phyloP scores from a whole-genome alignment of 1,140 invertebrate species.

The Plutomurus gul region DNA sequence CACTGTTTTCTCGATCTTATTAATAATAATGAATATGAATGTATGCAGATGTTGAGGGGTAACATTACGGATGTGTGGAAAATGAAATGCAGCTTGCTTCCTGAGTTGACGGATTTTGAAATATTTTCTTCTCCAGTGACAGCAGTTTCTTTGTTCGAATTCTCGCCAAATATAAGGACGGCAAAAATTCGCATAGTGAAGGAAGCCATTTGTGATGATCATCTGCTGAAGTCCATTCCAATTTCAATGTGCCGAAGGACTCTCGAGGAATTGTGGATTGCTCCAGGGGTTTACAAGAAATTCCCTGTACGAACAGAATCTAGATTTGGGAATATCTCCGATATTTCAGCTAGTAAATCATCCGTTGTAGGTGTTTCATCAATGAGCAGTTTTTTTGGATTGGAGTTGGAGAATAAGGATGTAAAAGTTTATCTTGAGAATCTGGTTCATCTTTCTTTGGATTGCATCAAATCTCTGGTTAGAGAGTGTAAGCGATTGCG shows the following conservation, averaged over 20 bases:
- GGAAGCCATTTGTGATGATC: constrained; percentile 1
- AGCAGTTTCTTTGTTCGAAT: constrained; percentile 16
- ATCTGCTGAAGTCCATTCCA: constrained; percentile 16
- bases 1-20: not conserved
- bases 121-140: constrained; percentile 32
- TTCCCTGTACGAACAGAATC: not conserved
- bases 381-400: not conserved
- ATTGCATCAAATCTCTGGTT: not conserved
- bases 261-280: constrained; percentile 43
- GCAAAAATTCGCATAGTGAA: constrained; percentile 33
- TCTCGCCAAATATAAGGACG: constrained; percentile 32
- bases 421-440: not conserved
- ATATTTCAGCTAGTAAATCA: not conserved
- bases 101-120: constrained; percentile 17
- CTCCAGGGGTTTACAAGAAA: constrained; percentile 21
- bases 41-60: constrained; percentile 25
- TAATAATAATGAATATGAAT: not conserved
- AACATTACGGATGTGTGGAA: constrained; percentile 24
- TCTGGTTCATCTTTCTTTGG: constrained; percentile 21
- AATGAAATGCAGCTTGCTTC: constrained; percentile 32
- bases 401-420: not conserved
- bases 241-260: constrained; percentile 37
- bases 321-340: not conserved
- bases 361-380: not conserved
- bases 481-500: constrained; percentile 2